These are phyloP conservation scores for Hyaena hyaena DNA, from an alignment of 2,113 vertebrate species.

Conservation along the genomic window DNA sequence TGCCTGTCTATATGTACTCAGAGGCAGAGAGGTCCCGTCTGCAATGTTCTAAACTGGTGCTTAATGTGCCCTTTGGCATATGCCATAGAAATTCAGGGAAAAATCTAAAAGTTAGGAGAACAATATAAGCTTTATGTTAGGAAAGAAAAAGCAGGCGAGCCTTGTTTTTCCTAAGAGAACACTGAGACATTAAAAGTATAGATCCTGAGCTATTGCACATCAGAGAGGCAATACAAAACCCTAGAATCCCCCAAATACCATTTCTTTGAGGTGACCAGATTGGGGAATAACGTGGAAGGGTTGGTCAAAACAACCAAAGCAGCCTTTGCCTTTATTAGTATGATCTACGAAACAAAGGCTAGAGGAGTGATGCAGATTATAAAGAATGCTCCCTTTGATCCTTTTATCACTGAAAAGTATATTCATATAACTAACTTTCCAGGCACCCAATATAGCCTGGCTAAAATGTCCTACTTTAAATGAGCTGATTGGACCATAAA, in stretches of 20 bases:
- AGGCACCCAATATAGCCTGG: not conserved
- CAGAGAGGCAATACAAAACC: conserved; percentile 18
- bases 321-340: not conserved
- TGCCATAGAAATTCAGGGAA: not conserved
- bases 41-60: not conserved
- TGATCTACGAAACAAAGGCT: not conserved
- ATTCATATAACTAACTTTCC: not conserved
- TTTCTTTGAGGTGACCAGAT: not conserved
- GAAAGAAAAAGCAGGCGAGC: not conserved
- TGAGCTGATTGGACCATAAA: not conserved
- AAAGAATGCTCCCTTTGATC: not conserved
- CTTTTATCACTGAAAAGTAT: not conserved
- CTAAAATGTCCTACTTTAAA: not conserved
- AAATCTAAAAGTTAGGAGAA: not conserved
- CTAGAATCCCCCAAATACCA: not conserved
- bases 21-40: not conserved
- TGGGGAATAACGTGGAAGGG: not conserved
- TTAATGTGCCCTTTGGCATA: not conserved
- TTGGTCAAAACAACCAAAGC: not conserved
- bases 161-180: not conserved
- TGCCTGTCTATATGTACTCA: not conserved
- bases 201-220: not conserved
- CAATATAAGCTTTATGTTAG: conserved; percentile 13
- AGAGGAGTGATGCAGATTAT: not conserved
- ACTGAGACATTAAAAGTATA: not conserved